Evolutionary conservation across 2,797 vertebrate species (phyloP).

Genomic region (Cetoscarus ocellatus): DNA sequence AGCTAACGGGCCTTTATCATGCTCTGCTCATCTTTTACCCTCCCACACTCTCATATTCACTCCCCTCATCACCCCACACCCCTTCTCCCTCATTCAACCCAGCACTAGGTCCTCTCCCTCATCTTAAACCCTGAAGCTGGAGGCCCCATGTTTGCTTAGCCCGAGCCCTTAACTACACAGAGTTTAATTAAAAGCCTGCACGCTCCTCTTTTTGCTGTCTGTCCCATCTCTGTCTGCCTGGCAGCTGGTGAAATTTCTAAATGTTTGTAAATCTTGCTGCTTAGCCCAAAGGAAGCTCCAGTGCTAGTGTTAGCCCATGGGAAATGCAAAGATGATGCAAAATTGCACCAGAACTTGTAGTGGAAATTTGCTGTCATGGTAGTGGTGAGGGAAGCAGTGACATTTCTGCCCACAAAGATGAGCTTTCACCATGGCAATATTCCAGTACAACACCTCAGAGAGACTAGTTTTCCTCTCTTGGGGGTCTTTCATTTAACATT

Average conservation of each 20-base stretch:
- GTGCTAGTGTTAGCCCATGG: neutral
- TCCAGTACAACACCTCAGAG: constrained; percentile 42
- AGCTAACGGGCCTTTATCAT: constrained; percentile 30
- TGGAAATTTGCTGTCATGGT: neutral
- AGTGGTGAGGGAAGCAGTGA: constrained; percentile 3
- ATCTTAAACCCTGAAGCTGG: constrained; percentile 69
- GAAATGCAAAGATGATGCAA: constrained; percentile 25
- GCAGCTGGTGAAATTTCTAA: constrained; percentile 61
- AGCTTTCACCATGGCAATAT: constrained; percentile 31
- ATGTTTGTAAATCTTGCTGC: constrained; percentile 15
- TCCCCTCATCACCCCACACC: constrained; percentile 3
- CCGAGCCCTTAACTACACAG: constrained; percentile 71
- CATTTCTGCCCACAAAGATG: constrained; percentile 26
- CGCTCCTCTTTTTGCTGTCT: constrained; percentile 38
- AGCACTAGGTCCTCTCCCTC: constrained; percentile 50
- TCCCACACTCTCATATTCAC: constrained; percentile 33
- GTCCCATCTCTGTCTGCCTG: constrained; percentile 1
- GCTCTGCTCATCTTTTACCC: constrained; percentile 50
- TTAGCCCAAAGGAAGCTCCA: constrained; percentile 7
- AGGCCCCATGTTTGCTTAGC: constrained; percentile 78
- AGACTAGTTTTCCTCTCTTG: constrained; percentile 52
- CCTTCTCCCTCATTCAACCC: constrained; percentile 16
- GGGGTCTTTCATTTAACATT: constrained; percentile 61
- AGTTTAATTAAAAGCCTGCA: constrained; percentile 81
- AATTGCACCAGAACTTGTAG: neutral